Evolutionary conservation across 1,140 invertebrate species (phyloP), one percentile per base, ranked within the genome.

Genomic region (Anthonomus grandis): DNA sequence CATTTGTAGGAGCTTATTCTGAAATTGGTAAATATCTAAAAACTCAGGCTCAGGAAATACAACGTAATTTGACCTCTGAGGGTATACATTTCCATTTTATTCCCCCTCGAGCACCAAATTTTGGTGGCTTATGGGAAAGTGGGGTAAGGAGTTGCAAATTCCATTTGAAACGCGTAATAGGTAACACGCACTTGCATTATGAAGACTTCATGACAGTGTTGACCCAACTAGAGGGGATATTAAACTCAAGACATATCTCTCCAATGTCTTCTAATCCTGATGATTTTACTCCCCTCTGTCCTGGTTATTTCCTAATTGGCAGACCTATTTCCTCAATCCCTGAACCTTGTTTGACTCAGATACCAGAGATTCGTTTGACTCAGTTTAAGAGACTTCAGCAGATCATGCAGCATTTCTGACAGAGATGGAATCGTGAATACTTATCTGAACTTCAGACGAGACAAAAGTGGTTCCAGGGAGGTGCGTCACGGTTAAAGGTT

Each of bases 121-220:
- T 77, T 52, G 75, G 75, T 23, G 75, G 75, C 10, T 24, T 59
- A 27, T 75, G 71, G 66, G 78, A 78, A 60, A 49, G 65, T 3
- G 67, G 60, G 4, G 68, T 78, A 0, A 74, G 73, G 60, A 59
- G 55, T 18, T 59, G 69, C 3, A 78, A 78, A 55, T 53, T 59
- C 24, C 73, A 74, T 57, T 49, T 75, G 5, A 46, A 64, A 25
- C 58, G 67, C 6, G n/a, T n/a, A n/a, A n/a, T n/a, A n/a, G n/a
- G n/a, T n/a, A 27, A 57, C 21, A 15, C 15, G 19, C 15, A 49
- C 27, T 59, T 67, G 0, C 63, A 39, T 1, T 67, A 25, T 45
- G 65, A 69, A 25, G 57, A 66, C 36, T 45, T 62, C 15, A 23
- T 46, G 21, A 60, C 62, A 2, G 37, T 54, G 21, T 56, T 64